Evolutionary conservation across 2,888 invertebrate genomes (phyloP), one percentile per base, ranked within the genome.

Genomic region (Rhagophthalmus giganteus): DNA sequence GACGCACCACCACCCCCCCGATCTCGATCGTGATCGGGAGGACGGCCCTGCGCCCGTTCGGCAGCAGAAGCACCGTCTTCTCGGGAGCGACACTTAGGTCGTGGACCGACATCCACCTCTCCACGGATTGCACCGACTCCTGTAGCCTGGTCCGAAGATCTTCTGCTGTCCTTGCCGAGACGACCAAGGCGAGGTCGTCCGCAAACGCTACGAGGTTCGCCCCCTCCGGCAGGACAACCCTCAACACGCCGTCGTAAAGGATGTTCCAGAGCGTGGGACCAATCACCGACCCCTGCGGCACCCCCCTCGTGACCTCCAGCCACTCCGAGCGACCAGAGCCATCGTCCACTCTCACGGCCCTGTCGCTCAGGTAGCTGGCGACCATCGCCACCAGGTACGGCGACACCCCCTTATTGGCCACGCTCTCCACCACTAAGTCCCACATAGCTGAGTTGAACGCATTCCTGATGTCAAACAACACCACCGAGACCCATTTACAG

Each of bases 261-360:
- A 30, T 11, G 7, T 30, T 30, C 30, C 30, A 30, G 3, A 30
- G 30, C 7, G 30, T 30, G 2, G 30, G 11, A 10, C 30, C 30
- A 11, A 30, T 7, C 7, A 30, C 30, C n/a, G 30, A 30, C 3
- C 30, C 30, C 30, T 30, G 30, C 12, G 30, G 30, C 2, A 30
- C 30, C 11, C 30, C 30, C 3, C 3, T 5, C 7, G 20, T 20
- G 7, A 20, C 20, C 20, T 20, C 7, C 4, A 20, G 20, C 7
- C 3, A 5, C 4, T 7, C 3, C 3, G 20, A 20, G n/a, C n/a
- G n/a, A 3, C 7, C 20, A 3, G 20, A 20, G 20, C 7, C 7
- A 20, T 20, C 20, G 4, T 20, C 7, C 4, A 20, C 20, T 5
- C 7, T 5, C 20, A 20, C 20, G 3, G 20, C 4, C 20, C 20